Percentiles rank a stretch among this genome's conserved stretches.
Conservation (phyloP, 64 coral and sea anemone genomes). For the Catalaphyllia jardinei region DNA sequence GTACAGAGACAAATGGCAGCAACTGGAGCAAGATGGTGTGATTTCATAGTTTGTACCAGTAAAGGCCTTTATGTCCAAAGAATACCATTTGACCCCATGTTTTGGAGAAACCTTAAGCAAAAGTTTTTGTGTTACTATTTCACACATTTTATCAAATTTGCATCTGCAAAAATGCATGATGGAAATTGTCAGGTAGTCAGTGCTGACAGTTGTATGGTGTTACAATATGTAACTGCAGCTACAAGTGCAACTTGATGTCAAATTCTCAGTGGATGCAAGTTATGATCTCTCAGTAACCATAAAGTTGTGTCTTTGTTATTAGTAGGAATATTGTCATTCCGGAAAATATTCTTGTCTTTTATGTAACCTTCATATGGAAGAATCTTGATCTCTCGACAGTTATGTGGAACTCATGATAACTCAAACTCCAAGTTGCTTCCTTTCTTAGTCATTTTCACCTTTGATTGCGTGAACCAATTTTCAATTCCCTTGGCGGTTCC, state of each 20-base stretch:
- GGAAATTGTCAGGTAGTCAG: neutral
- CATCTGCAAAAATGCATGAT: neutral
- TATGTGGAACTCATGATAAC: neutral
- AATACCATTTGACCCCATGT: slow-evolving; percentile 23
- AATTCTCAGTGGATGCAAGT: neutral
- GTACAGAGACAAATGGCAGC: slow-evolving; percentile 40
- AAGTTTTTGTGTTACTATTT: slow-evolving; percentile 34
- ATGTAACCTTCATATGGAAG: too few relatives aligned
- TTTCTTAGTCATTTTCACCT: too few relatives aligned
- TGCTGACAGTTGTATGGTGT: neutral
- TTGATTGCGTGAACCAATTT: too few relatives aligned
- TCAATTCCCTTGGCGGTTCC: too few relatives aligned
- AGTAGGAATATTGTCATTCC: neutral
- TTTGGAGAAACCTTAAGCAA: slow-evolving; percentile 29
- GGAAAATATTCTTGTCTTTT: neutral
- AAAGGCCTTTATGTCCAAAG: slow-evolving; percentile 46
- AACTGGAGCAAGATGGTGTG: slow-evolving; percentile 27
- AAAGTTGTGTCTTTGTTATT: neutral
- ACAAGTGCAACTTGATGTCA: neutral
- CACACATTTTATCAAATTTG: slow-evolving; percentile 30
- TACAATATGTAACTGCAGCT: too few relatives aligned
- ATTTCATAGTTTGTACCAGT: slow-evolving; percentile 41
- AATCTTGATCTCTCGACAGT: neutral
- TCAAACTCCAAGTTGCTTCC: too few relatives aligned
- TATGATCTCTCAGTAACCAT: neutral